A percentile compares a stretch with the other conserved stretches of the same genome.
These are phyloP conservation scores for Protodeltote pygarga DNA, from an alignment of 2,888 invertebrate genomes.

Conservation along the genomic window DNA sequence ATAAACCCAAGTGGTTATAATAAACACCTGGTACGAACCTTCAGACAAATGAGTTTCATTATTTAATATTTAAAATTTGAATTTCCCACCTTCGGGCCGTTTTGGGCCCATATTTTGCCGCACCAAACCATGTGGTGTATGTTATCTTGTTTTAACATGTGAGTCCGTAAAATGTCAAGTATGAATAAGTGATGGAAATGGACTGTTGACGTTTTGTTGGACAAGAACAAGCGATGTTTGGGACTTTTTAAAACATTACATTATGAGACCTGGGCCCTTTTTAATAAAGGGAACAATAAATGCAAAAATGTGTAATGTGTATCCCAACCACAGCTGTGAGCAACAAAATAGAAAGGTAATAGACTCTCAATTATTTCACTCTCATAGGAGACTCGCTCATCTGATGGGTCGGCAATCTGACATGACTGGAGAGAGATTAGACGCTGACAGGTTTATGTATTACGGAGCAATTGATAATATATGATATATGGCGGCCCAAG, in stretches of 20 bases:
- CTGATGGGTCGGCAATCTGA: too few species aligned
- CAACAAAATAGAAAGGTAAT: too few species aligned
- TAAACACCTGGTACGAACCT: slow-evolving; percentile 29
- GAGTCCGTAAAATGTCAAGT: slow-evolving; percentile 20
- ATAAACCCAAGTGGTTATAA: slow-evolving; percentile 13
- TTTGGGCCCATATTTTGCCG: slow-evolving; percentile 7
- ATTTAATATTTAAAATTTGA: slow-evolving; percentile 40
- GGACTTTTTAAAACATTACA: slow-evolving; percentile 5
- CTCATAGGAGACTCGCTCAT: too few species aligned
- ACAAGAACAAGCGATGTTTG: too few species aligned
- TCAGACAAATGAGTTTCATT: slow-evolving; percentile 14
- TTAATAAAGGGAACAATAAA: too few species aligned
- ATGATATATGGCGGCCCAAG: too few species aligned
- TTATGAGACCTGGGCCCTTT: background rate
- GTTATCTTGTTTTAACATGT: slow-evolving; percentile 17
- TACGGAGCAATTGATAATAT: too few species aligned
- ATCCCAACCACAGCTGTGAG: too few species aligned
- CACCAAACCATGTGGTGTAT: slow-evolving; percentile 4
- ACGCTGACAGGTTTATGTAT: too few species aligned
- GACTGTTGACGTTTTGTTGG: slow-evolving; percentile 5
- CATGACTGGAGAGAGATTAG: too few species aligned
- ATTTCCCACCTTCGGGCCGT: slow-evolving; percentile 28
- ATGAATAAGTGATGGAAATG: slow-evolving; percentile 34
- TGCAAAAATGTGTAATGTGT: too few species aligned
- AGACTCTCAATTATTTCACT: too few species aligned